Percentiles rank a stretch among this genome's conserved stretches.
phyloP scores from a whole-genome alignment of 2,113 vertebrate species.

The Astatoreochromis straeleni region DNA sequence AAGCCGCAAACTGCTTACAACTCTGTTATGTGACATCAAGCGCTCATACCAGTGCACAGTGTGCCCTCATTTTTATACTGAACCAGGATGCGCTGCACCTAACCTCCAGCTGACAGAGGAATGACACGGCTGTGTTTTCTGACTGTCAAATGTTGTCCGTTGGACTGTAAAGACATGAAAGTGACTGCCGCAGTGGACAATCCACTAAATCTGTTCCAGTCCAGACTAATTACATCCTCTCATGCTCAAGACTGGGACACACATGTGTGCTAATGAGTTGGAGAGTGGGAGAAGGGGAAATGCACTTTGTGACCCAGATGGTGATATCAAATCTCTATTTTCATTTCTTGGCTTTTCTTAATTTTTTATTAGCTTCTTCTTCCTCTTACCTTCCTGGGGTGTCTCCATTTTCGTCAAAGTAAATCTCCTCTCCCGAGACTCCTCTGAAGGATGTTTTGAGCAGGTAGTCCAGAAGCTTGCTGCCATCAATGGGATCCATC shows the following conservation, averaged over 20 bases:
- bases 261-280: not conserved
- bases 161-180: conserved; percentile 41
- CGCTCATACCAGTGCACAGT: not conserved
- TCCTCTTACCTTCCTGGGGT: conserved; percentile 87
- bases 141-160: conserved; percentile 47
- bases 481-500: conserved; percentile 95
- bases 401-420: conserved; percentile 97
- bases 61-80: not conserved
- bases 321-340: not conserved
- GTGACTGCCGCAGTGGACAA: conserved; percentile 30
- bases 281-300: not conserved
- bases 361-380: not conserved
- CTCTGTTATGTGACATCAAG: not conserved
- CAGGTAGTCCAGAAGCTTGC: conserved; percentile 91
- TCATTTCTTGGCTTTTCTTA: not conserved
- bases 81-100: conserved; percentile 3
- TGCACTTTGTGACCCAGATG: not conserved
- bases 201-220: conserved; percentile 65
- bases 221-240: conserved; percentile 58
- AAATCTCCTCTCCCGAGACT: conserved; percentile 93
- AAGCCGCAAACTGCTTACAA: conserved; percentile 1
- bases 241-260: not conserved
- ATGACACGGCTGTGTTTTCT: conserved; percentile 39
- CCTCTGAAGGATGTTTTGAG: conserved; percentile 91
- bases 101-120: conserved; percentile 35